Base-by-base conservation (phyloP, 2,113 vertebrate genomes). In the Tyto alba region DNA sequence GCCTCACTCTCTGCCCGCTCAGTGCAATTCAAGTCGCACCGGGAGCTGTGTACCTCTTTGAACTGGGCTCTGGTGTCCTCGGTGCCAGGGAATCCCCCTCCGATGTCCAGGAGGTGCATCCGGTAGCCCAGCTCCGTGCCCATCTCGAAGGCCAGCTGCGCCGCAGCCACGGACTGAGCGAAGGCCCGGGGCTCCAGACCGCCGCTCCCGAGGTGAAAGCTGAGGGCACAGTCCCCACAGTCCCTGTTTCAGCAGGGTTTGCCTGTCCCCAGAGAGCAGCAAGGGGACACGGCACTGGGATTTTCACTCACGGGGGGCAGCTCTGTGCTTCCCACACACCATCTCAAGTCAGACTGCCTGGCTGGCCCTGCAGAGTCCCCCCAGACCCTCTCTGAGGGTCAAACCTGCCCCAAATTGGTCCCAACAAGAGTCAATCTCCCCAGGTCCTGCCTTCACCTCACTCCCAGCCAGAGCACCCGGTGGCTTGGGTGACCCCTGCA, bases 61-160 rank as follows among this genome's bases (percentile, higher is more conserved):
- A 98, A 97, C 6, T 36, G 89, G 76, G 97, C 92, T 97, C 94
- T 96, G 76, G 88, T 21, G 22, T 97, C 97, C 79, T 98, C 97
- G 0, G 96, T 81, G 84, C 97, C 97, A 2, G 98, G 98, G 77
- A 98, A 98, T 25, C 98, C 98, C 0, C 98, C 98, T 2, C 98
- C 98, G 6, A 98, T 97, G 96, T 98, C 98, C 95, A 98, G 90
- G 56, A 98, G 95, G 74, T 71, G 92, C 98, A 98, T 98, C 16
- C 2, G 95, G 90, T 98, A 96, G 32, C 98, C 98, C 96, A 98
- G 95, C 95, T 98, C 98, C 0, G 92, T 75, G 15, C 98, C 98
- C 96, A 98, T 81, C 93, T 98, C 98, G 68, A 98, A 98, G 66
- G 98, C 98, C 63, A 98, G 60, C 76, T 98, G 98, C 4, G 98